phyloP scores from a whole-genome alignment of 2,888 invertebrate species.

The Periphyllus acericola region DNA sequence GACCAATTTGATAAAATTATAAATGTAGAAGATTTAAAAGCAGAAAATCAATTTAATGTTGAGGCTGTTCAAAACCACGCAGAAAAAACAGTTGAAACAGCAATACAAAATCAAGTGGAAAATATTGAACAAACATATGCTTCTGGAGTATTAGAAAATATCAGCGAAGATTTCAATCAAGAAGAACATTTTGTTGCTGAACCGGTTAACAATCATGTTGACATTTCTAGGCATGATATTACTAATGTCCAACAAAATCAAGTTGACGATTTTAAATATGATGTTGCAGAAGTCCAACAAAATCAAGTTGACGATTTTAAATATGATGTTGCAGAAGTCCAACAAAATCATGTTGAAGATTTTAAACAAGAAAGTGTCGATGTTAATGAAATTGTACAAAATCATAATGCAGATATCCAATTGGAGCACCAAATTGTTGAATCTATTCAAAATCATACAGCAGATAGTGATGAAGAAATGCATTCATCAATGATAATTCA shows the following conservation, averaged over 20 bases:
- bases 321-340: neutral
- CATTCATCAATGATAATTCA: slow-evolving; percentile 60
- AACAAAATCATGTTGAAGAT: slow-evolving; percentile 6
- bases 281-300: neutral
- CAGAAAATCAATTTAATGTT: neutral
- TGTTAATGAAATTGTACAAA: neutral
- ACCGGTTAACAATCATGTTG: neutral
- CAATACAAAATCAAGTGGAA: neutral
- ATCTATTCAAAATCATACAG: slow-evolving; percentile 25
- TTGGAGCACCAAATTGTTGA: neutral
- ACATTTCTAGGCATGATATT: no score
- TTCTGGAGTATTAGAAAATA: neutral
- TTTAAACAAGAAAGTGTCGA: neutral
- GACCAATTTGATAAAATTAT: neutral
- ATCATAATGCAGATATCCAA: slow-evolving; percentile 1
- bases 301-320: neutral
- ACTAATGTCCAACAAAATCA: slow-evolving; percentile 5
- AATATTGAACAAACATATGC: neutral
- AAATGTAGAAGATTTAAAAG: neutral
- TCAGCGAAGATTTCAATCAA: neutral
- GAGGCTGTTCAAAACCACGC: slow-evolving; percentile 10
- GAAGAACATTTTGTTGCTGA: neutral
- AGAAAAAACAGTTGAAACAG: neutral
- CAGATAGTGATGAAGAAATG: slow-evolving; percentile 59
- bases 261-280: no score